Conservation (phyloP, 2,113 vertebrate genomes). For the Mastomys coucha region DNA sequence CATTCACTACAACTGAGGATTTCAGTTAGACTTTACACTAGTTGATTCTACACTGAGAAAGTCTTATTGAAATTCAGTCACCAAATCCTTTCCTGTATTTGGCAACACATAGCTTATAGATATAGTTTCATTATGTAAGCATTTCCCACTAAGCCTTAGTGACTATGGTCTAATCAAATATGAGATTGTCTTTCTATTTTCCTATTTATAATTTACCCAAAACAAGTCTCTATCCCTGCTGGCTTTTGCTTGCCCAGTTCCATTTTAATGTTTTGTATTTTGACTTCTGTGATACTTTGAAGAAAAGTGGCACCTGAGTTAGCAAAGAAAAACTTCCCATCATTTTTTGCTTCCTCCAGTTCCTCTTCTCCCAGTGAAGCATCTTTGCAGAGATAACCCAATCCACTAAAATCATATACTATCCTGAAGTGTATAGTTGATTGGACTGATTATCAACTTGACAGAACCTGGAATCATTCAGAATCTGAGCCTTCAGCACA, state of each 20-base stretch:
- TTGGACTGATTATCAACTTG: not conserved
- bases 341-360: not conserved
- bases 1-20: not conserved
- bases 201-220: not conserved
- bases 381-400: not conserved
- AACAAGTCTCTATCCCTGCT: not conserved
- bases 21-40: constrained; percentile 32
- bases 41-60: not conserved
- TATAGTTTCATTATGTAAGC: not conserved
- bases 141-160: not conserved
- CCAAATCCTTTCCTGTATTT: not conserved
- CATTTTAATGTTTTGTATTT: not conserved
- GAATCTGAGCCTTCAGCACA: not conserved
- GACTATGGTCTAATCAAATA: not conserved
- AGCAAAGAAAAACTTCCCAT: not conserved
- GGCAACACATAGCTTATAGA: constrained; percentile 14
- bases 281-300: not conserved
- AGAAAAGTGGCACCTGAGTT: not conserved
- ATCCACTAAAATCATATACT: not conserved
- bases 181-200: not conserved
- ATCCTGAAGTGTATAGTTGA: not conserved
- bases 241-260: not conserved
- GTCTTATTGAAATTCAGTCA: constrained; percentile 22
- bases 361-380: not conserved
- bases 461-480: not conserved